Evolutionary conservation across 2,888 invertebrate species (phyloP).

Genomic region (Drosophila vallismaia): DNA sequence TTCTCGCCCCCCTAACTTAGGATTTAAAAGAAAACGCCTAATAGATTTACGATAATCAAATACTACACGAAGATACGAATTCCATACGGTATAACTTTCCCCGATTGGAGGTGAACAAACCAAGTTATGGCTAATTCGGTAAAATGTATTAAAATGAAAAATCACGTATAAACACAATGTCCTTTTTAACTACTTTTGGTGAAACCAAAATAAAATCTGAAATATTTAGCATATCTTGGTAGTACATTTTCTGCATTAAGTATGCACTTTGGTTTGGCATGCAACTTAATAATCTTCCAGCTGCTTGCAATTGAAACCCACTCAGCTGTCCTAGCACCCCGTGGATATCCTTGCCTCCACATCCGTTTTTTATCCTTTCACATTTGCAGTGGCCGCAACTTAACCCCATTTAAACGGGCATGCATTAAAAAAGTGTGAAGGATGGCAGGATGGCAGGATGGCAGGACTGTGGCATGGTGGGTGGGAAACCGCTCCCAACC

Average conservation of each 20-base stretch:
- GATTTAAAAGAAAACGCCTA: too few relatives aligned
- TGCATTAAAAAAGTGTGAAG: slow-evolving; percentile 49
- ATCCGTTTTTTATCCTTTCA: slow-evolving; percentile 32
- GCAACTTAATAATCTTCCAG: slow-evolving; percentile 68
- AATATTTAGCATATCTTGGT: slow-evolving; percentile 29
- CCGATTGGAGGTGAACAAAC: too few relatives aligned
- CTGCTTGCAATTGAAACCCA: slow-evolving; percentile 69
- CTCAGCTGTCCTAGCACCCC: slow-evolving; percentile 21
- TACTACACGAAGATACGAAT: too few relatives aligned
- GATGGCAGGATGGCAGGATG: not conserved
- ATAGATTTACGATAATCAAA: too few relatives aligned
- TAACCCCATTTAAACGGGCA: slow-evolving; percentile 66
- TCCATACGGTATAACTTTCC: too few relatives aligned
- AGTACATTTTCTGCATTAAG: slow-evolving; percentile 33
- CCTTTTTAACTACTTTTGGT: too few relatives aligned
- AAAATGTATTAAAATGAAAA: too few relatives aligned
- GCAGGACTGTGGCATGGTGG: not conserved
- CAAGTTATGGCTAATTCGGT: too few relatives aligned
- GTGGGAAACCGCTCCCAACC: not conserved
- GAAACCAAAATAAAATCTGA: not conserved
- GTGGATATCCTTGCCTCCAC: not conserved
- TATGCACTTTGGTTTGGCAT: slow-evolving; percentile 45
- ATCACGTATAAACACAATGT: too few relatives aligned
- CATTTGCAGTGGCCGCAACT: slow-evolving; percentile 57
- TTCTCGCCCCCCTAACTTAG: too few relatives aligned